Evolutionary conservation across 2,113 vertebrate genomes (phyloP).

Genomic region (Anhinga rufa): DNA sequence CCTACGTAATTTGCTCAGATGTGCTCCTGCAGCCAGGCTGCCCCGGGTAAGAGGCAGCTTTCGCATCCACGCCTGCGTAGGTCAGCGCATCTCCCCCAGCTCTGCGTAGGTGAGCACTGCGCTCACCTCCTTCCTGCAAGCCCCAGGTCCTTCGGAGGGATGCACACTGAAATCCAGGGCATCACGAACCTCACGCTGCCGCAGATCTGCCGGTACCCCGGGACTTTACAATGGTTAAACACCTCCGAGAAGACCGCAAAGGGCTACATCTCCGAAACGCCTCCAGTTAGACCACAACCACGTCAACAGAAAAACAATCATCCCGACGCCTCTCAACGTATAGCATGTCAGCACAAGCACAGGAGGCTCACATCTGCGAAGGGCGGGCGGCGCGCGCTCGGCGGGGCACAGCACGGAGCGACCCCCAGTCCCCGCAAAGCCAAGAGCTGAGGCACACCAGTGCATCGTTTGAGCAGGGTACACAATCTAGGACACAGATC

Average conservation of each 20-base stretch:
- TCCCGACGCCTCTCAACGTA: background rate
- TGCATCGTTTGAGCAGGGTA: background rate
- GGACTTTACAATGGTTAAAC: background rate
- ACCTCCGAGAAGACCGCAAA: background rate
- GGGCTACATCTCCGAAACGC: background rate
- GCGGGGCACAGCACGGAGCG: fast-evolving
- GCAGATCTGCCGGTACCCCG: fast-evolving
- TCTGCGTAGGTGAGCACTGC: fast-evolving
- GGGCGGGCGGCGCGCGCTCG: background rate
- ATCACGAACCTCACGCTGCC: fast-evolving
- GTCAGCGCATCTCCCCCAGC: background rate
- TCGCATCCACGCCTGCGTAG: fast-evolving
- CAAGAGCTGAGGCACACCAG: background rate
- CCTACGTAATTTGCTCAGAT: background rate
- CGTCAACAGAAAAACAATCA: background rate
- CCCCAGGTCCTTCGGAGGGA: background rate
- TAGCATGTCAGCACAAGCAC: fast-evolving
- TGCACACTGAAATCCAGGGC: fast-evolving
- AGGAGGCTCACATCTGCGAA: fast-evolving
- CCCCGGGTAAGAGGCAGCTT: background rate
- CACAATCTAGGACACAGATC: background rate
- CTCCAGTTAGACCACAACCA: background rate
- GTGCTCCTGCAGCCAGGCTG: background rate
- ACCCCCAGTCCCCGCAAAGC: background rate
- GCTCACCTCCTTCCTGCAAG: background rate